Percentiles rank a stretch among this genome's conserved stretches.
phyloP scores from a whole-genome alignment of 2,888 invertebrate species.

The Xestia rhomboidea region DNA sequence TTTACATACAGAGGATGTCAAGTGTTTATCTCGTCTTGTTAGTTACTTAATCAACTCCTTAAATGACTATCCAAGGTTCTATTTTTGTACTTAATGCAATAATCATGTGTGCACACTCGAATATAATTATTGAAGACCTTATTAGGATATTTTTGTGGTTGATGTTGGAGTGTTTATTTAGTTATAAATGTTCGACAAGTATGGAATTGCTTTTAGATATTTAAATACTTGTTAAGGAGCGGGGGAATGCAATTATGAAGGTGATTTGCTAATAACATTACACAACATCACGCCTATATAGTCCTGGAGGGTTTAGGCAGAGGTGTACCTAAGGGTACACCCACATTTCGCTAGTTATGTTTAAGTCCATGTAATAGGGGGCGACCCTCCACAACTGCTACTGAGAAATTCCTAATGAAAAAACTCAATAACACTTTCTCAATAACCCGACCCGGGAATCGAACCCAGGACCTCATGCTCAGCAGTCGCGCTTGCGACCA shows the following conservation, averaged over 20 bases:
- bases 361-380: not conserved
- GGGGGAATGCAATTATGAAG: not conserved
- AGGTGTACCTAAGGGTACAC: not conserved
- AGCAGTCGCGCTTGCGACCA: not conserved
- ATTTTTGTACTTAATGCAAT: conserved; percentile 5
- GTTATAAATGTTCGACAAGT: not conserved
- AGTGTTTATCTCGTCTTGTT: conserved; percentile 21
- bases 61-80: conserved; percentile 31
- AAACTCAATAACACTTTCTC: not conserved
- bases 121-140: conserved; percentile 3
- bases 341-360: not conserved
- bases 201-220: not conserved
- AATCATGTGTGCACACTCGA: conserved; percentile 4
- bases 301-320: not conserved
- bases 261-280: not conserved
- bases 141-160: conserved; percentile 12
- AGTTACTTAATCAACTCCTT: conserved; percentile 40
- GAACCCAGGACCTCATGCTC: not conserved
- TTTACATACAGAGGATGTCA: conserved; percentile 44
- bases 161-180: not conserved
- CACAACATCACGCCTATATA: not conserved
- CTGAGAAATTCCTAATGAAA: not conserved
- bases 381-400: not conserved
- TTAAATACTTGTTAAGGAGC: not conserved
- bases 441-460: not conserved